These are phyloP conservation scores for Episyrphus balteatus DNA, from an alignment of 1,140 invertebrate genomes.

Conservation along the genomic window DNA sequence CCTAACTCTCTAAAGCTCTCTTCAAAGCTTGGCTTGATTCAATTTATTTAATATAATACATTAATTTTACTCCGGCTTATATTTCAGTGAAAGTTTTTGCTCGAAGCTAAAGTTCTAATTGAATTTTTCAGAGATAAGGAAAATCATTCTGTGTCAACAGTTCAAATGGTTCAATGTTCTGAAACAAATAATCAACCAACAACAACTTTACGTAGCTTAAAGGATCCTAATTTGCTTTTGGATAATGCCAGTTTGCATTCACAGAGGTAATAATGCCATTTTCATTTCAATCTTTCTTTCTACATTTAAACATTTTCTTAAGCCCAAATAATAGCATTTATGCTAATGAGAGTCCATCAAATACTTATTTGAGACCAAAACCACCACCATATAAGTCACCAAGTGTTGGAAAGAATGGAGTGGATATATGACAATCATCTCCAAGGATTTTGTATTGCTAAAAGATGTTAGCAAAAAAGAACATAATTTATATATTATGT, in stretches of 20 bases:
- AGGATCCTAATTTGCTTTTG: slow-evolving; percentile 29
- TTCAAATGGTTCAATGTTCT: slow-evolving; percentile 36
- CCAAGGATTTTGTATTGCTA: slow-evolving; percentile 32
- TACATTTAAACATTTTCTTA: not conserved
- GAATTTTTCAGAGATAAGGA: slow-evolving; percentile 10
- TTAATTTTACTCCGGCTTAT: too few relatives aligned
- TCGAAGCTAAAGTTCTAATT: too few relatives aligned
- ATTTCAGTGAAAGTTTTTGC: too few relatives aligned
- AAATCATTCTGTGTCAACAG: slow-evolving; percentile 23
- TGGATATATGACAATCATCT: slow-evolving; percentile 35
- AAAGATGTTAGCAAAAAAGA: not conserved
- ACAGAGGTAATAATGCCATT: slow-evolving; percentile 16
- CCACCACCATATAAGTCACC: slow-evolving; percentile 33
- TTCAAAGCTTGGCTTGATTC: too few relatives aligned
- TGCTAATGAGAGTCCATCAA: slow-evolving; percentile 21
- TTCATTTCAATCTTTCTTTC: not conserved
- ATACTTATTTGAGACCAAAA: slow-evolving; percentile 29
- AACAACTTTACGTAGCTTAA: slow-evolving; percentile 31
- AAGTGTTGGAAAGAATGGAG: slow-evolving; percentile 20
- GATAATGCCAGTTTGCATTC: slow-evolving; percentile 31
- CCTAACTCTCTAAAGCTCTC: too few relatives aligned
- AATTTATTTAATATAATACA: too few relatives aligned
- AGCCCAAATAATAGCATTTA: slow-evolving; percentile 33
- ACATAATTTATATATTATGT: too few relatives aligned
- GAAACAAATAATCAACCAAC: slow-evolving; percentile 27